Conservation (phyloP, 2,113 vertebrate genomes). For the Rallus limicola region DNA sequence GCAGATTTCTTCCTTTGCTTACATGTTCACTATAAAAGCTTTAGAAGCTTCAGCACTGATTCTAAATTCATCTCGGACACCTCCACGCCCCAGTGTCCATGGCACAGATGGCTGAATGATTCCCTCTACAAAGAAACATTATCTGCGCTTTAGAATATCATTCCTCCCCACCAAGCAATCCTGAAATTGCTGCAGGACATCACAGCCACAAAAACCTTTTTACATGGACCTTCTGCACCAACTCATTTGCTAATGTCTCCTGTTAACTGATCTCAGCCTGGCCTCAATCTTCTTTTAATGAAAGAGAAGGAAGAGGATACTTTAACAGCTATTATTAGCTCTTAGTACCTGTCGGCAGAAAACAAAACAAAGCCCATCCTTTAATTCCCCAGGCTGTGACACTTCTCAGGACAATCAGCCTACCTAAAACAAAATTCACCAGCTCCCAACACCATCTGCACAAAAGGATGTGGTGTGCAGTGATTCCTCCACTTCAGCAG, state of each 20-base stretch:
- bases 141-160: not conserved
- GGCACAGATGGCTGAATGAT: not conserved
- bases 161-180: not conserved
- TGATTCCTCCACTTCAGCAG: not conserved
- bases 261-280: constrained; percentile 40
- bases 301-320: constrained; percentile 26
- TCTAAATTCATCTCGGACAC: not conserved
- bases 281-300: constrained; percentile 67
- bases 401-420: not conserved
- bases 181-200: not conserved
- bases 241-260: constrained; percentile 38
- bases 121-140: not conserved
- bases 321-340: constrained; percentile 59
- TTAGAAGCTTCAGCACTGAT: not conserved
- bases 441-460: not conserved
- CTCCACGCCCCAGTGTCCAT: fast-evolving
- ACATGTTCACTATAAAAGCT: not conserved
- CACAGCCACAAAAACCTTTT: not conserved
- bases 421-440: not conserved
- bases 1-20: not conserved
- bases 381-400: not conserved
- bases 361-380: not conserved
- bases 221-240: not conserved
- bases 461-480: fast-evolving
- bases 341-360: not conserved